Evolutionary conservation across 2,797 vertebrate genomes (phyloP).

Genomic region (Pipistrellus pygmaeus): DNA sequence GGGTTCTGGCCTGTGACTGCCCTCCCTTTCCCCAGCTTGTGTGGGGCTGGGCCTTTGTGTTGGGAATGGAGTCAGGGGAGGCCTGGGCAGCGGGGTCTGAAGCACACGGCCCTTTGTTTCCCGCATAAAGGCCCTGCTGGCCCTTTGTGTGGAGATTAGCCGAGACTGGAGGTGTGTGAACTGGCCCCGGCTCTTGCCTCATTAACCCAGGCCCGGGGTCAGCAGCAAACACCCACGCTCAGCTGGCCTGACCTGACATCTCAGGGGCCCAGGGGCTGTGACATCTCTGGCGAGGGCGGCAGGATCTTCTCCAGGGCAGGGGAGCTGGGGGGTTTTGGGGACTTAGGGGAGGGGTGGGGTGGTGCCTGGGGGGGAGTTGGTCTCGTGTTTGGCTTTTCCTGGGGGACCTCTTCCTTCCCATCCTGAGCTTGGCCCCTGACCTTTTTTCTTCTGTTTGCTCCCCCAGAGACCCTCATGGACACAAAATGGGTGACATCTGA

Average conservation of each 20-base stretch:
- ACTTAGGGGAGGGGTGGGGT: background rate
- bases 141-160: constrained; percentile 89
- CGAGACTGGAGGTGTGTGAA: constrained; percentile 87
- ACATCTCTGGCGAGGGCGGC: background rate
- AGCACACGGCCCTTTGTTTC: constrained; percentile 87
- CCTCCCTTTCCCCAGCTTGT: constrained; percentile 60
- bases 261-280: constrained; percentile 8
- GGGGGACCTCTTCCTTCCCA: constrained; percentile 22
- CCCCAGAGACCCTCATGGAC: constrained; percentile 98
- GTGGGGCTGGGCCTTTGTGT: constrained; percentile 84
- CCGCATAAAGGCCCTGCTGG: constrained; percentile 85
- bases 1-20: background rate
- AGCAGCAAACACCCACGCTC: constrained; percentile 41
- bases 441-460: constrained; percentile 61
- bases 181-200: constrained; percentile 72
- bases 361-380: background rate
- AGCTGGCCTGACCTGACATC: background rate
- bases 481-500: constrained; percentile 98
- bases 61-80: constrained; percentile 85
- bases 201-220: constrained; percentile 81
- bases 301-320: background rate
- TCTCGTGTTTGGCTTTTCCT: background rate
- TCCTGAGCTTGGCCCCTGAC: constrained; percentile 78
- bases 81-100: constrained; percentile 86
- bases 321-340: background rate